These are phyloP conservation scores for rabbit (Oryctolagus cuniculus) DNA, from an alignment of 2,113 vertebrate genomes.

Conservation along the genomic window DNA sequence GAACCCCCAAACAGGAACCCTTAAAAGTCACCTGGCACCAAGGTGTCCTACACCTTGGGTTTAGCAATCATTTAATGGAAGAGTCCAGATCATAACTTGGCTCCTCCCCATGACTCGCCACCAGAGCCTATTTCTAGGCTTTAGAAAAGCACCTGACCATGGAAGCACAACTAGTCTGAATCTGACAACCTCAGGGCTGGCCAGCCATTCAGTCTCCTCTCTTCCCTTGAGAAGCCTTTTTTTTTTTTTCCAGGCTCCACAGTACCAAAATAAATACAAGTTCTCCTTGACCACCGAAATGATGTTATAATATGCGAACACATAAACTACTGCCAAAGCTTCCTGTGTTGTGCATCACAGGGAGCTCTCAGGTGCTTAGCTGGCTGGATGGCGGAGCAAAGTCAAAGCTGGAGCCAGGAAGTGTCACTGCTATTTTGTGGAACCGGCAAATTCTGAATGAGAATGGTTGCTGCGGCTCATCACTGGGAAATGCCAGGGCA, in stretches of 20 bases:
- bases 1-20: not conserved
- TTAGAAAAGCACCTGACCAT: not conserved
- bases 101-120: not conserved
- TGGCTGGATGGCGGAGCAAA: not conserved
- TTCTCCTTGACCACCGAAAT: not conserved
- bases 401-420: not conserved
- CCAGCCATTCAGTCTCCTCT: not conserved
- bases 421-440: not conserved
- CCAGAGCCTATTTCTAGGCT: not conserved
- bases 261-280: not conserved
- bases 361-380: not conserved
- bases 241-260: not conserved
- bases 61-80: not conserved
- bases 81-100: not conserved
- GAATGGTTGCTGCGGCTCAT: not conserved
- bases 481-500: not conserved
- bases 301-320: not conserved
- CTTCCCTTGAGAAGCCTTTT: not conserved
- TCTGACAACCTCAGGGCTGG: not conserved
- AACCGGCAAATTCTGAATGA: not conserved
- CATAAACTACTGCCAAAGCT: not conserved
- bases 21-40: not conserved
- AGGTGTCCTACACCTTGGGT: not conserved
- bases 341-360: not conserved
- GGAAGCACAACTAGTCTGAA: not conserved